Percentiles rank a stretch among this genome's conserved stretches.
Conservation (phyloP, 2,113 vertebrate species). For the Cathartes aura region DNA sequence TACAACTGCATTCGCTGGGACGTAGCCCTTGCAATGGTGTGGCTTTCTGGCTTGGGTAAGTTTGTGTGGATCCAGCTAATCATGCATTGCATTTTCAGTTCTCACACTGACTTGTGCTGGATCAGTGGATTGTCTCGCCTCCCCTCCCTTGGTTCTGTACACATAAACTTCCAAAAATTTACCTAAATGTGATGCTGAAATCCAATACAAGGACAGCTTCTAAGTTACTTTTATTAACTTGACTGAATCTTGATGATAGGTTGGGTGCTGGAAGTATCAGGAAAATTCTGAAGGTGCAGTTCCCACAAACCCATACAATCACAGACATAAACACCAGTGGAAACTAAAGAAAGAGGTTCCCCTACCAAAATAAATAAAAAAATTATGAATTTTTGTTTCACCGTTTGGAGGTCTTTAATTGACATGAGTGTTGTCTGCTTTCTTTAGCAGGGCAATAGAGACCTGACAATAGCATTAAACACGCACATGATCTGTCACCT, state of each 20-base stretch:
- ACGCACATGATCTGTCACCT: rapidly evolving
- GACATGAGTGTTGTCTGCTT: neutral
- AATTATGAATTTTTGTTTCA: neutral
- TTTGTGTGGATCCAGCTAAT: neutral
- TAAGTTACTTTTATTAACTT: neutral
- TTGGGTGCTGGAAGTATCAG: neutral
- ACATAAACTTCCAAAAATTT: neutral
- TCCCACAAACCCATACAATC: neutral
- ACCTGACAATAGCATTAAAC: neutral
- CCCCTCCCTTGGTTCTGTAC: neutral
- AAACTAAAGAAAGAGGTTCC: neutral
- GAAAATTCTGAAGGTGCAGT: neutral
- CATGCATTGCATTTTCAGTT: neutral
- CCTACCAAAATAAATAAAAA: neutral
- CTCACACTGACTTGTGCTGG: neutral
- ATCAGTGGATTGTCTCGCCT: neutral
- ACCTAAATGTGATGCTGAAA: neutral
- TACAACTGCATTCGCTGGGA: neutral
- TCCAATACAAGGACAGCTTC: neutral
- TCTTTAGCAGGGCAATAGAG: neutral
- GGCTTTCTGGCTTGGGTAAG: neutral
- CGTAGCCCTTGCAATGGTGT: neutral
- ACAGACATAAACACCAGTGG: neutral
- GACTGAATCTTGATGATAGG: neutral
- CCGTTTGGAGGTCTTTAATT: neutral